Conservation (phyloP, 2,797 vertebrate species). For the Muraenolepis orangiensis region DNA sequence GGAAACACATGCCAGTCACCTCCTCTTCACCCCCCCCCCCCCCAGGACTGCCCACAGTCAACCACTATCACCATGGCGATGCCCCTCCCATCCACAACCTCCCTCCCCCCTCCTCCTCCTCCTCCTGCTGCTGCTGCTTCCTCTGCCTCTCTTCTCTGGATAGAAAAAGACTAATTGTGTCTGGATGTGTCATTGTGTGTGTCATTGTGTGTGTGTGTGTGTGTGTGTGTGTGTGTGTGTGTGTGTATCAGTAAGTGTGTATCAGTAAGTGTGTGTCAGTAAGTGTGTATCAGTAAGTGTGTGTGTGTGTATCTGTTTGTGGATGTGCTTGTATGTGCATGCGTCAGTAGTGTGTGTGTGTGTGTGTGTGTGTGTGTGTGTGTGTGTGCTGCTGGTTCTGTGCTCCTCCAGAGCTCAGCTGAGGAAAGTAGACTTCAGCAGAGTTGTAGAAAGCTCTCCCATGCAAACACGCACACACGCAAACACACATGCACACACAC, state of each 20-base stretch:
- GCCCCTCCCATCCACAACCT: constrained; percentile 47
- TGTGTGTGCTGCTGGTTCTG: constrained; percentile 27
- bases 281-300: constrained; percentile 27
- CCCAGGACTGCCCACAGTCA: not conserved
- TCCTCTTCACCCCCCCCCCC: not conserved
- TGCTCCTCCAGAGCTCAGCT: constrained; percentile 10
- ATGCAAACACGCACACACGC: constrained; percentile 11
- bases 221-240: constrained; percentile 15
- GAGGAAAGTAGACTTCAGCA: constrained; percentile 34
- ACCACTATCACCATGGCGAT: constrained; percentile 75
- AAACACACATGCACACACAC: constrained; percentile 30
- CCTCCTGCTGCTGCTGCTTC: no score
- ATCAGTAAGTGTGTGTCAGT: constrained; percentile 21
- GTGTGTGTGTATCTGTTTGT: constrained; percentile 24
- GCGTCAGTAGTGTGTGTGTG: constrained; percentile 25
- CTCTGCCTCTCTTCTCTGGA: constrained; percentile 24
- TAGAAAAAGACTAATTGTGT: constrained; percentile 61
- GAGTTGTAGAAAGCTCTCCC: constrained; percentile 31
- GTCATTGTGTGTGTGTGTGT: constrained; percentile 27
- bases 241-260: constrained; percentile 23
- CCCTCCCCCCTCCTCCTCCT: constrained; percentile 9
- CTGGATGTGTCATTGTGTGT: constrained; percentile 27
- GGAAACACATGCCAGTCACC: constrained; percentile 4
- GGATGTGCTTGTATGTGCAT: constrained; percentile 17
- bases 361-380: constrained; percentile 22